Evolutionary conservation across 2,888 invertebrate genomes (phyloP).

Genomic region (Tryphoninae sp.): DNA sequence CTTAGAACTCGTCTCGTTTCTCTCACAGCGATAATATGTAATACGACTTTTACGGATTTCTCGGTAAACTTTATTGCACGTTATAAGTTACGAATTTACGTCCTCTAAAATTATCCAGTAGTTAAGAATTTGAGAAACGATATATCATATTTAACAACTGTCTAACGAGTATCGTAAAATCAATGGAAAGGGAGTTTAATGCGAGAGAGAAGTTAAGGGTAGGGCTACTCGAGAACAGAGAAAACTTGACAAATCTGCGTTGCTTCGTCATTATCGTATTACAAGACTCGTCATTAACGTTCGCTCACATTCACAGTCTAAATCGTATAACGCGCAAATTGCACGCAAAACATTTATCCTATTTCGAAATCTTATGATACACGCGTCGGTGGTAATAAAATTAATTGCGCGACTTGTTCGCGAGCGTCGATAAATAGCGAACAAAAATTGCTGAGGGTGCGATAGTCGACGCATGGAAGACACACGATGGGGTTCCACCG

Average conservation of each 20-base stretch:
- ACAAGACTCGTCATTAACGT: slow-evolving; percentile 4
- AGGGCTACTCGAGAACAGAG: background rate
- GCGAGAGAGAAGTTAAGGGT: background rate
- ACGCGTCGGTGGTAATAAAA: slow-evolving; percentile 13
- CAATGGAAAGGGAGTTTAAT: slow-evolving; percentile 9
- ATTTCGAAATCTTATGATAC: slow-evolving; percentile 9
- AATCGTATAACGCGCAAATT: background rate
- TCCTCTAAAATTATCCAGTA: slow-evolving; percentile 15
- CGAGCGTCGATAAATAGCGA: slow-evolving; percentile 20
- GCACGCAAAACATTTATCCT: background rate
- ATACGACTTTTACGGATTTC: background rate
- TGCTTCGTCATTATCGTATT: slow-evolving; percentile 16
- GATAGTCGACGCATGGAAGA: too few species aligned
- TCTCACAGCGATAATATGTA: background rate
- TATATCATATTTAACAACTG: slow-evolving; percentile 10
- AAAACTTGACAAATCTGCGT: slow-evolving; percentile 13
- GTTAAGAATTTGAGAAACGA: background rate
- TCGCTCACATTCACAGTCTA: background rate
- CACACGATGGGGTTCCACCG: too few species aligned
- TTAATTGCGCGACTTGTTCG: slow-evolving; percentile 33
- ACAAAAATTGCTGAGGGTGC: background rate
- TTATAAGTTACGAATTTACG: slow-evolving; percentile 3
- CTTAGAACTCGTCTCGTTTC: slow-evolving; percentile 30
- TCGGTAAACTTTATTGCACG: slow-evolving; percentile 6
- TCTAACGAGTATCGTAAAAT: slow-evolving; percentile 24